Evolutionary conservation across 2,797 vertebrate genomes (phyloP).

Genomic region (Sardinella longiceps): DNA sequence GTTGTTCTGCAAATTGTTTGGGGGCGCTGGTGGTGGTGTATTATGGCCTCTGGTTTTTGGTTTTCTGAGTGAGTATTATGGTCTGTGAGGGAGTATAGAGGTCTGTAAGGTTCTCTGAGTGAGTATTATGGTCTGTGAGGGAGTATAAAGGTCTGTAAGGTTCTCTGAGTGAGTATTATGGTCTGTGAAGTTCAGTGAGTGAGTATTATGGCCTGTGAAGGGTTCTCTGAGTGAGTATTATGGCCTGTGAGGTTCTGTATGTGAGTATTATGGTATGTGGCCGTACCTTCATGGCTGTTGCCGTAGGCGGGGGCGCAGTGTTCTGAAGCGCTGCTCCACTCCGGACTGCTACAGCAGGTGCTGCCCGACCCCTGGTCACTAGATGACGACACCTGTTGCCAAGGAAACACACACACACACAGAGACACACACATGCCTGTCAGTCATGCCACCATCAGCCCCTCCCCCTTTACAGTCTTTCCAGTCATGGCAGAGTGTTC

Average conservation of each 20-base stretch:
- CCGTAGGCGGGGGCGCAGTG: conserved; percentile 75
- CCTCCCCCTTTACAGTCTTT: too few relatives aligned
- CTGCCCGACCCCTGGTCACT: conserved; percentile 88
- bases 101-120: too few relatives aligned
- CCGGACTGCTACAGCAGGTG: conserved; percentile 94
- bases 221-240: background rate
- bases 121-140: too few relatives aligned
- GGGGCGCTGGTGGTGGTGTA: too few relatives aligned
- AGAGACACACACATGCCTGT: conserved; percentile 65
- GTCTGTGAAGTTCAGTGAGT: background rate
- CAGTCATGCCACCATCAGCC: conserved; percentile 77
- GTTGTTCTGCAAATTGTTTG: too few relatives aligned
- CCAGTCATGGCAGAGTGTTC: too few relatives aligned
- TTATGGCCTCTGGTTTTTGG: too few relatives aligned
- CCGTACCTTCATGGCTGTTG: conserved; percentile 71
- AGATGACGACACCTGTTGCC: conserved; percentile 82
- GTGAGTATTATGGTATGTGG: background rate
- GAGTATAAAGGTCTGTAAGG: too few relatives aligned
- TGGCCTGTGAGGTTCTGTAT: background rate
- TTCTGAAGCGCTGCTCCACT: conserved; percentile 89
- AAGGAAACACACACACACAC: conserved; percentile 51
- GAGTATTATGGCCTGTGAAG: background rate
- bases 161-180: background rate
- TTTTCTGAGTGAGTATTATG: too few relatives aligned
- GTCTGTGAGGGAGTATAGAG: too few relatives aligned